phyloP scores from a whole-genome alignment of 2,797 vertebrate species.

The Parotocinclus haroldoi region DNA sequence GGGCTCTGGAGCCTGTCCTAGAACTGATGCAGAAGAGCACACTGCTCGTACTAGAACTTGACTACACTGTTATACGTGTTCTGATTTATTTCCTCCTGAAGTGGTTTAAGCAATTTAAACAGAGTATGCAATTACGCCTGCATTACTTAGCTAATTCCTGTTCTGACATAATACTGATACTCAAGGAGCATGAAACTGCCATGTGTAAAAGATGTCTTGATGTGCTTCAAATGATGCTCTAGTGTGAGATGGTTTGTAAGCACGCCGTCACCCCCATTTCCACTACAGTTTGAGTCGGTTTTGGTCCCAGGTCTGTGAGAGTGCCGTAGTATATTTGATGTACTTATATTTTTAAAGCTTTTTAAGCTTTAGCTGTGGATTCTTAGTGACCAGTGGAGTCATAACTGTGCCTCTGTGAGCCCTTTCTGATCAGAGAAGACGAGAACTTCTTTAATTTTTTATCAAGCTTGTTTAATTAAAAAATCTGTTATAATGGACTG shows the following conservation, averaged over 20 bases:
- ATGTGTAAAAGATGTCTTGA: slow-evolving; percentile 8
- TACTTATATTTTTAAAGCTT: slow-evolving; percentile 38
- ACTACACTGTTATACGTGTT: too few species aligned
- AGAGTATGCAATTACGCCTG: not conserved
- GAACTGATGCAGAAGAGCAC: too few species aligned
- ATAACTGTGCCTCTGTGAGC: too few species aligned
- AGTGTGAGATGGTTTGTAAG: slow-evolving; percentile 26
- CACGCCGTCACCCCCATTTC: slow-evolving; percentile 43
- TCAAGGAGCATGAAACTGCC: not conserved
- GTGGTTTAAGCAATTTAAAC: too few species aligned
- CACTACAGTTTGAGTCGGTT: slow-evolving; percentile 34
- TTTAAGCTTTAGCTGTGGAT: slow-evolving; percentile 43
- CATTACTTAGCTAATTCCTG: not conserved
- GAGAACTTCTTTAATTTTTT: too few species aligned
- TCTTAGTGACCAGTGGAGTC: too few species aligned
- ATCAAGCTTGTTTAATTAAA: too few species aligned
- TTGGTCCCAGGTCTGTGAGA: slow-evolving; percentile 23
- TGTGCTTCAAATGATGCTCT: slow-evolving; percentile 30
- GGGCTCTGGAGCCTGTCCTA: too few species aligned
- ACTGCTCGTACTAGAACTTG: too few species aligned
- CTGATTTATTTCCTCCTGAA: too few species aligned
- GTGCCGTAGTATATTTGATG: slow-evolving; percentile 40
- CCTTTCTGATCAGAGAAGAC: too few species aligned
- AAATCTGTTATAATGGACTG: too few species aligned
- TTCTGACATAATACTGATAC: not conserved